Evolutionary conservation across 2,797 vertebrate genomes (phyloP), one percentile per base, ranked within the genome.

Genomic region (Furcifer pardalis): DNA sequence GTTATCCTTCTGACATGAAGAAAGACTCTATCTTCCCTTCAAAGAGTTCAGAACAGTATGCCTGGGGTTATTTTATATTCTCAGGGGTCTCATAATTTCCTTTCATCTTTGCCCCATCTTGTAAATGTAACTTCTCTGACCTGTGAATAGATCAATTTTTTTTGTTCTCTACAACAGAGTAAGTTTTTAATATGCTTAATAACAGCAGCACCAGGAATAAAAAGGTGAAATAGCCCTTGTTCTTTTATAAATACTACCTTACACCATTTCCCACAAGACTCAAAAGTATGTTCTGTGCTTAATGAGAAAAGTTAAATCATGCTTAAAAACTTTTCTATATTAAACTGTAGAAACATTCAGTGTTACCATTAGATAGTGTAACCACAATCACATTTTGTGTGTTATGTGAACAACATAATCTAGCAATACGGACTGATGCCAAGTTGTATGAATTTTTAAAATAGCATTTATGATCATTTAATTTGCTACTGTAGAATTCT

Each of bases 151-250:
- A 19, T 63, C 27, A 60, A 49, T 52, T n/a, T n/a, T n/a, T n/a
- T n/a, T n/a, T n/a, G n/a, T n/a, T n/a, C n/a, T n/a, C n/a, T n/a
- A n/a, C n/a, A n/a, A n/a, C n/a, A n/a, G n/a, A n/a, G n/a, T n/a
- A n/a, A n/a, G n/a, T n/a, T n/a, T n/a, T n/a, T n/a, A 17, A 73
- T 72, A 82, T 82, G 42, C 73, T 62, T 82, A 42, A 74, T 73
- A 82, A 74, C n/a, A 82, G 5, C 63, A 80, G 15, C 46, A 25
- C 56, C 68, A 82, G 1, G 5, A 74, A 74, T 82, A 75, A 82
- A 82, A 75, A 7, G n/a, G 63, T 49, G 46, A 49, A 1, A 46
- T 49, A 69, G 5, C 32, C n/a, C 44, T 82, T 23, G 13, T 74
- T 5, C 69, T n/a, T 82, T 37, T 21, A 82, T 82, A 74, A 82